Conservation (phyloP, 2,797 vertebrate species). For the Sarcoramphus papa region DNA sequence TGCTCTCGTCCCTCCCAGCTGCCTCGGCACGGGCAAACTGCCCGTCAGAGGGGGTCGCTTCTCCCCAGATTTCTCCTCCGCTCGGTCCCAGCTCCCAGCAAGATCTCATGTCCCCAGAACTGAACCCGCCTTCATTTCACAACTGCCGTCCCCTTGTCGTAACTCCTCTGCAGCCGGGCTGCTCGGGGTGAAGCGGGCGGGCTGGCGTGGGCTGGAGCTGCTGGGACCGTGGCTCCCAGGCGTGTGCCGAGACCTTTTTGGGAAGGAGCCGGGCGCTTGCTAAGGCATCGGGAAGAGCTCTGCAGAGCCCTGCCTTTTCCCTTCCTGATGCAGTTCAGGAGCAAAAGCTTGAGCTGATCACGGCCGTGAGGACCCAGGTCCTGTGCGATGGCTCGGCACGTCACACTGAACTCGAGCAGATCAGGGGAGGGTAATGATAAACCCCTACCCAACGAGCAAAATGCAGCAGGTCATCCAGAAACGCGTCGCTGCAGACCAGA, state of each 20-base stretch:
- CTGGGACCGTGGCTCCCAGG: fast-evolving
- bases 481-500: fast-evolving
- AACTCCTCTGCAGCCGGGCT: neutral
- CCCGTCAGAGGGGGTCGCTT: fast-evolving
- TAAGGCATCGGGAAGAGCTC: fast-evolving
- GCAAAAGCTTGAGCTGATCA: neutral
- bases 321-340: neutral
- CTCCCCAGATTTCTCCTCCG: neutral
- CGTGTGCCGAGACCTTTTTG: fast-evolving
- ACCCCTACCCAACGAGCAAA: neutral
- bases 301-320: neutral
- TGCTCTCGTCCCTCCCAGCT: fast-evolving
- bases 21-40: neutral
- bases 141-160: fast-evolving
- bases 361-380: fast-evolving
- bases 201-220: neutral
- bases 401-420: fast-evolving
- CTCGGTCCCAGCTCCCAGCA: neutral
- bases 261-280: neutral
- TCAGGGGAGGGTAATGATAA: neutral
- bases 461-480: neutral
- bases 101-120: fast-evolving
- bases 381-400: fast-evolving
- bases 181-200: fast-evolving
- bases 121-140: neutral